phyloP scores from a whole-genome alignment of 2,888 invertebrate genomes.

The Conus canariensis region DNA sequence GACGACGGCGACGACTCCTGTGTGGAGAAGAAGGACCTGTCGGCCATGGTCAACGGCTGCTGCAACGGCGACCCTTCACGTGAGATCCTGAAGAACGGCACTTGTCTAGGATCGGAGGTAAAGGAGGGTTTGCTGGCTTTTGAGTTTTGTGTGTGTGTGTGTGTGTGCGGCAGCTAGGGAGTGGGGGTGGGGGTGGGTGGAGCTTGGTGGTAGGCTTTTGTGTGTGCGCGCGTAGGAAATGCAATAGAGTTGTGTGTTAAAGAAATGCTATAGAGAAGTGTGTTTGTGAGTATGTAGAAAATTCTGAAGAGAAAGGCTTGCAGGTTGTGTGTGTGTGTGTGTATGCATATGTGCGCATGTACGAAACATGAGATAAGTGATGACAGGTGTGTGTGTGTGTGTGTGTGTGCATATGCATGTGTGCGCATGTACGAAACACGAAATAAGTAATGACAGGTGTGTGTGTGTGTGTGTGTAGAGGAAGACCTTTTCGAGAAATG shows the following conservation, averaged over 20 bases:
- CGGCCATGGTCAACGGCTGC: conserved; percentile 39
- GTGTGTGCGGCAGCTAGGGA: background rate
- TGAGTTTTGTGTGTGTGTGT: background rate
- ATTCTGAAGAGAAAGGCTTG: too few species aligned
- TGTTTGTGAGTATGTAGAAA: background rate
- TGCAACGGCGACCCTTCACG: conserved; percentile 44
- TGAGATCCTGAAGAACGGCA: conserved; percentile 31
- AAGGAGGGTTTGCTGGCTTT: background rate
- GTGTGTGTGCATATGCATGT: background rate
- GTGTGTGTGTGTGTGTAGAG: background rate
- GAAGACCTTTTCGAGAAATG: too few species aligned
- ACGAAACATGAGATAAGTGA: too few species aligned
- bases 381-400: background rate
- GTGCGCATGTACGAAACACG: background rate
- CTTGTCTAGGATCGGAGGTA: conserved; percentile 37
- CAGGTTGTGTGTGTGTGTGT: conserved; percentile 8
- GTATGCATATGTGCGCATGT: background rate
- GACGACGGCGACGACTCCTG: conserved; percentile 34
- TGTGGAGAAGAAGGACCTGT: conserved; percentile 47
- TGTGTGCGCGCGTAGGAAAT: background rate
- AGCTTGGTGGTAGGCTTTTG: background rate
- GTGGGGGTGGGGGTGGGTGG: background rate
- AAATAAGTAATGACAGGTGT: background rate
- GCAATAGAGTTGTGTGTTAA: background rate
- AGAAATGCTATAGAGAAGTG: background rate